Conservation (phyloP, 2,888 invertebrate genomes). For the Campaea margaritaria region DNA sequence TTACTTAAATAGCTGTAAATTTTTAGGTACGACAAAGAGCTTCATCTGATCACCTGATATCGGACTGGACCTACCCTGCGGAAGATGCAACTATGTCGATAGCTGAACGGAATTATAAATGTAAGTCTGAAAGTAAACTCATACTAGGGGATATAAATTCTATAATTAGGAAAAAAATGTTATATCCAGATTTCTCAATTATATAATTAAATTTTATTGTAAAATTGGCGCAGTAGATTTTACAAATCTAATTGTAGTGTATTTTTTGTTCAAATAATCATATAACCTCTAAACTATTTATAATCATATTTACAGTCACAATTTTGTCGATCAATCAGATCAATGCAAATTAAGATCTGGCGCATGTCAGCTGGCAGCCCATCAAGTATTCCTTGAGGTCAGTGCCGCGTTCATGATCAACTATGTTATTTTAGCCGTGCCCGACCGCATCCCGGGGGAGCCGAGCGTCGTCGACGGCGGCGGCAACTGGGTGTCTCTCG, state of each 20-base stretch:
- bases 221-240: too few relatives aligned
- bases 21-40: constrained; percentile 88
- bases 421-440: constrained; percentile 88
- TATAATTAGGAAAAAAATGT: too few relatives aligned
- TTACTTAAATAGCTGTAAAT: neutral
- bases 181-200: too few relatives aligned
- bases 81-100: constrained; percentile 69
- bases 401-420: constrained; percentile 63
- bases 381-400: constrained; percentile 72
- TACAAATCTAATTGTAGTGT: too few relatives aligned
- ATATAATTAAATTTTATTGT: too few relatives aligned
- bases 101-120: constrained; percentile 83
- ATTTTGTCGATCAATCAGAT: constrained; percentile 46
- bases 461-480: constrained; percentile 93
- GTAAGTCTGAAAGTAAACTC: constrained; percentile 55
- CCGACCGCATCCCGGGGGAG: constrained; percentile 90
- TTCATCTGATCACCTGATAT: constrained; percentile 89
- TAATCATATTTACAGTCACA: constrained; percentile 7
- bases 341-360: constrained; percentile 61
- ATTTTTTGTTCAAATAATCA: too few relatives aligned
- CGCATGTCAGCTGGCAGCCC: constrained; percentile 63
- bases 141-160: too few relatives aligned
- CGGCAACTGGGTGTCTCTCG: constrained; percentile 92
- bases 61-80: constrained; percentile 86
- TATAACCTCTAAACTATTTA: neutral